Base-by-base conservation (phyloP, 2,888 invertebrate species). In the Callosobruchus maculatus region DNA sequence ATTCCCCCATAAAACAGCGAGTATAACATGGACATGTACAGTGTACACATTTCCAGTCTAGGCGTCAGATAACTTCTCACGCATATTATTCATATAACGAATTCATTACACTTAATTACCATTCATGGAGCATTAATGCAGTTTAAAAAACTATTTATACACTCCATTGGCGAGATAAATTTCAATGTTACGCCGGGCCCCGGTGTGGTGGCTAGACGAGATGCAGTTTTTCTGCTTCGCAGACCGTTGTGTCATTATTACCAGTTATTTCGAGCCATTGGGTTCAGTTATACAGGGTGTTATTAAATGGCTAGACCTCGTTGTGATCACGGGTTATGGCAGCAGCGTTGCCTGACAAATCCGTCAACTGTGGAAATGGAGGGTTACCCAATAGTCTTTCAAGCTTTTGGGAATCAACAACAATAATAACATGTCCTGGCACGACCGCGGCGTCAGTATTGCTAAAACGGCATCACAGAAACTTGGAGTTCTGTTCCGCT, bases 41-140 rank as follows among this genome's bases (percentile, higher is more conserved):
- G 4, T 7, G 49, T 18, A 26, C 26, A 7, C 7, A 26, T 26
- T 7, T 13, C 9, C 13, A 49, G 13, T 49, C 49, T 49, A 18
- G 49, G 18, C 7, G 49, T 49, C 4, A 13, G 49, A 49, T 49
- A 49, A 49, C 13, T 49, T 18, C 49, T 49, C 49, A 49, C 49
- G 49, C 49, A 49, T 13, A 49, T 49, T 49, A 49, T 49, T 49
- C 49, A 49, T 49, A 70, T 67, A 70, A 70, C 69, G 67, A 70
- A 70, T 73, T 70, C 21, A 31, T 70, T 68, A 68, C 67, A 70
- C 31, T 73, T 31, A 68, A 73, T 73, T 73, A 73, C 13, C 70
- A 70, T 73, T 73, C 22, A 70, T 70, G 22, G 21, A 21, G 20
- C 67, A 49, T 67, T 73, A 31, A 67, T 22, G 68, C 70, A 70